phyloP scores from a whole-genome alignment of 2,113 vertebrate species.

The Phaetusa simplex region DNA sequence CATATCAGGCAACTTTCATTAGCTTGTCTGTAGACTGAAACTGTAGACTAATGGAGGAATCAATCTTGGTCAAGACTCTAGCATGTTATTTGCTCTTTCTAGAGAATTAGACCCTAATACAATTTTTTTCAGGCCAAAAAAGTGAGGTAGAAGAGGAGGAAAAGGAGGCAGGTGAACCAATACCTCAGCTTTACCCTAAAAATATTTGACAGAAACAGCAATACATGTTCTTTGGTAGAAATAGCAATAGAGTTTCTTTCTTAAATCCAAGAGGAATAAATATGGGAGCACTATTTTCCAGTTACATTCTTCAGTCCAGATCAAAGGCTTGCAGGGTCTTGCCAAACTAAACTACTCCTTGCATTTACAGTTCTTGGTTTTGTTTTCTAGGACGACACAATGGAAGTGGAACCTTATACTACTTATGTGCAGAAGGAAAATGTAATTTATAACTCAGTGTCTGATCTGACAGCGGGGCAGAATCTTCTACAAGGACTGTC shows the following conservation, averaged over 20 bases:
- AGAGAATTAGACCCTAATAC: neutral
- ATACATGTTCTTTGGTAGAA: neutral
- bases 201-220: neutral
- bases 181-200: neutral
- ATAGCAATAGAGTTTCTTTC: neutral
- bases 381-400: slow-evolving; percentile 56
- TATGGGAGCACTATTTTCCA: neutral
- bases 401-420: slow-evolving; percentile 67
- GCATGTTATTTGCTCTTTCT: neutral
- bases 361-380: neutral
- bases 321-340: neutral
- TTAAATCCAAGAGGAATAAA: neutral
- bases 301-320: neutral
- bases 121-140: neutral
- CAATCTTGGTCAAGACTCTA: neutral
- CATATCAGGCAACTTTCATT: fast-evolving
- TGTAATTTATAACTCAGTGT: slow-evolving; percentile 53
- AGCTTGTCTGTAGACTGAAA: neutral
- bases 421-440: slow-evolving; percentile 69
- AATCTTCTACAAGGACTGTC: neutral
- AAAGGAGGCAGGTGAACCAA: neutral
- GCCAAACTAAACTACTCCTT: neutral
- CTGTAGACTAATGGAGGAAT: neutral
- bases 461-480: slow-evolving; percentile 28
- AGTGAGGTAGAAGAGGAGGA: neutral